Evolutionary conservation across 2,888 invertebrate genomes (phyloP).

Genomic region (Melangyna quadrimaculata): DNA sequence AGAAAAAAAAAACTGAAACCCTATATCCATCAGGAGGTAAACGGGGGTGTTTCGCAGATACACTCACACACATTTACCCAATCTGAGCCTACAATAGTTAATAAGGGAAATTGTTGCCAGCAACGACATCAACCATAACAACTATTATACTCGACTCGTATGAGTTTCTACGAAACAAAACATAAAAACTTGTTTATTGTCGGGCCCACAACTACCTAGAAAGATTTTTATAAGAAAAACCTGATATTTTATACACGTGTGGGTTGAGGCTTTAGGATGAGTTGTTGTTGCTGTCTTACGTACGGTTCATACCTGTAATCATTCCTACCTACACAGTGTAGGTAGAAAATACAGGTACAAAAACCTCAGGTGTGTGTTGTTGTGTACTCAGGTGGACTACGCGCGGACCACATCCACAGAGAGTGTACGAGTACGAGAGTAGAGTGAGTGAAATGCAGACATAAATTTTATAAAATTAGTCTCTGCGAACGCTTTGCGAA

Average conservation of each 20-base stretch:
- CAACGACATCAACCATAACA: slow-evolving; percentile 28
- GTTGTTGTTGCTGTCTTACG: background rate
- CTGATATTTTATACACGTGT: slow-evolving; percentile 48
- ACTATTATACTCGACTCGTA: too few species aligned
- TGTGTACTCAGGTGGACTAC: slow-evolving; percentile 65
- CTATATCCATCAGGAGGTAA: slow-evolving; percentile 23
- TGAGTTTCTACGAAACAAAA: slow-evolving; percentile 42
- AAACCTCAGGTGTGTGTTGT: slow-evolving; percentile 63
- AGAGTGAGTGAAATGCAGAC: slow-evolving; percentile 39
- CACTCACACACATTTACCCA: slow-evolving; percentile 9
- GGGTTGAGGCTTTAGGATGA: slow-evolving; percentile 21
- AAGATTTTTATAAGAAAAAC: slow-evolving; percentile 36
- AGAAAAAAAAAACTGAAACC: slow-evolving; percentile 36
- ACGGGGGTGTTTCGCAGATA: slow-evolving; percentile 42
- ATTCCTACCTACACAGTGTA: slow-evolving; percentile 47
- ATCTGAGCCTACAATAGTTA: slow-evolving; percentile 12
- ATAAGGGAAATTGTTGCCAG: slow-evolving; percentile 62
- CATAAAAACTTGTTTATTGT: slow-evolving; percentile 57
- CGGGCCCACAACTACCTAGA: slow-evolving; percentile 3
- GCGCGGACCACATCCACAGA: background rate
- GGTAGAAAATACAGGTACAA: slow-evolving; percentile 41
- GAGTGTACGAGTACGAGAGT: too few species aligned
- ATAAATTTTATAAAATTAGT: slow-evolving; percentile 43
- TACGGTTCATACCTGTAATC: slow-evolving; percentile 6
- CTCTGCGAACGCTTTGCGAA: slow-evolving; percentile 60